Evolutionary conservation across 2,113 vertebrate species (phyloP).

Genomic region (Catharus minimus): DNA sequence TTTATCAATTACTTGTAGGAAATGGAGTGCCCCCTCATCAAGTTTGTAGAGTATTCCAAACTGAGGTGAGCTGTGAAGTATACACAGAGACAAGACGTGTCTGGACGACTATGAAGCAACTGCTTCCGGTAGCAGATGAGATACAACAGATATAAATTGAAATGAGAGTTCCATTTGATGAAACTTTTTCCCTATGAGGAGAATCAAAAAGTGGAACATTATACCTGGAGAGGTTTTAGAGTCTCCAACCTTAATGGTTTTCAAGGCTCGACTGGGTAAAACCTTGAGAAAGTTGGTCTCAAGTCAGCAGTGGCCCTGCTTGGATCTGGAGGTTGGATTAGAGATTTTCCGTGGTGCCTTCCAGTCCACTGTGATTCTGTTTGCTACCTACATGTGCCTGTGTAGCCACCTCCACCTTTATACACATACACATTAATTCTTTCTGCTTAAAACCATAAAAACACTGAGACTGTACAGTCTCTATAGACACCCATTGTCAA

Average conservation of each 20-base stretch:
- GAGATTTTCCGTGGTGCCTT: neutral
- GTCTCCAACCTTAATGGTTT: neutral
- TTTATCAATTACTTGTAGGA: neutral
- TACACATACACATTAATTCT: fast-evolving
- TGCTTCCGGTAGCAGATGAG: neutral
- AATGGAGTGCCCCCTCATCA: neutral
- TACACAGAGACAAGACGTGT: neutral
- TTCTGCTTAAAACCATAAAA: neutral
- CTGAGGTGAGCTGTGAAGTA: neutral
- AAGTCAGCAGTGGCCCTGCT: neutral
- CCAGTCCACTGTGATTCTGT: neutral
- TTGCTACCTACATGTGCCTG: neutral
- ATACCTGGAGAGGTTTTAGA: neutral
- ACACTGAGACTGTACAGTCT: neutral
- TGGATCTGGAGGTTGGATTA: neutral
- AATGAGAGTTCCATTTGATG: neutral
- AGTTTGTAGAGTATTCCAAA: neutral
- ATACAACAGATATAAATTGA: neutral
- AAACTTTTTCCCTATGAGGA: neutral
- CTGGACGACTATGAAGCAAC: neutral
- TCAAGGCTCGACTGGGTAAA: neutral
- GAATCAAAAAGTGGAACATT: neutral
- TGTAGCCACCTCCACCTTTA: neutral
- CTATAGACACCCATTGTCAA: neutral
- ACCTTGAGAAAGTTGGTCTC: neutral